Percentiles rank a stretch among this genome's conserved stretches.
Evolutionary conservation across 2,113 vertebrate species (phyloP).

Genomic region (Carassius gibelio): DNA sequence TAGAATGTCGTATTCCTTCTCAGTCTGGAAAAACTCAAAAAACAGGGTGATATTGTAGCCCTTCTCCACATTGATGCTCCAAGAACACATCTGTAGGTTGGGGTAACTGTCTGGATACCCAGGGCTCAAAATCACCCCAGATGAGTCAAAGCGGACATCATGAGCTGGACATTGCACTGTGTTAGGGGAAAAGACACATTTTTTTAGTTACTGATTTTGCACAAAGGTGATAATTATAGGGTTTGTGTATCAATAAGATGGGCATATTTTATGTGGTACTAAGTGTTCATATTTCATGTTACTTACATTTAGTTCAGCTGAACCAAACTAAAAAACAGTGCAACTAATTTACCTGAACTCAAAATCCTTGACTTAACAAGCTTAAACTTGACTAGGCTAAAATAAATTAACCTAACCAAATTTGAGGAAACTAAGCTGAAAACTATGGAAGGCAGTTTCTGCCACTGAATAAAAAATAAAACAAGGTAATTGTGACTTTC

Average conservation of each 20-base stretch:
- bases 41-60: constrained; percentile 96
- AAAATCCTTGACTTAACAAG: neutral
- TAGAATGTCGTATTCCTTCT: constrained; percentile 97
- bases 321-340: neutral
- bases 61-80: constrained; percentile 96
- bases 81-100: constrained; percentile 97
- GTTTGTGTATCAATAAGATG: neutral
- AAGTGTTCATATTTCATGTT: neutral
- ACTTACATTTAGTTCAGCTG: neutral
- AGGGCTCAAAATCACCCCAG: constrained; percentile 93
- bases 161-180: constrained; percentile 95
- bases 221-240: neutral
- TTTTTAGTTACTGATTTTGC: neutral
- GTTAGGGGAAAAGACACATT: neutral
- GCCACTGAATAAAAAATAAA: no score
- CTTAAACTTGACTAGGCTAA: neutral
- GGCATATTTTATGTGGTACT: neutral
- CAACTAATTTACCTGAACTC: neutral
- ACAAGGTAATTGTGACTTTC: no score
- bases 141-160: constrained; percentile 93
- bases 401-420: neutral
- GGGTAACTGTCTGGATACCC: constrained; percentile 98
- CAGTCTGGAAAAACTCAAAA: constrained; percentile 97
- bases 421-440: neutral
- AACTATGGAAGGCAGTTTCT: neutral